phyloP scores from a whole-genome alignment of 2,113 vertebrate species.

The Laterallus jamaicensis region DNA sequence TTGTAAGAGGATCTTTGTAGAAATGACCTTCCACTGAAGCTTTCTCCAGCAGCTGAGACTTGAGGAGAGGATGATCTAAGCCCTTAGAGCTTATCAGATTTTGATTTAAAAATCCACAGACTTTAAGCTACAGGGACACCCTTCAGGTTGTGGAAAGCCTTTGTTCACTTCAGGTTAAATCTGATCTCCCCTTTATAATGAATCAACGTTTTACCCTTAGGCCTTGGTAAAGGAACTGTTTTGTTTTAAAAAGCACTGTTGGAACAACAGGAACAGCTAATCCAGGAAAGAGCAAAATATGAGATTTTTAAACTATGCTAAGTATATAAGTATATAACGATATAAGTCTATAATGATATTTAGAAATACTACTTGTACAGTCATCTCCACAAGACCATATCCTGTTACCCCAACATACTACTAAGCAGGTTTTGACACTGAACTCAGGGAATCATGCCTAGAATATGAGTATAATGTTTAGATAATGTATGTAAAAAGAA shows the following conservation, averaged over 20 bases:
- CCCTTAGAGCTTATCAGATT: not conserved
- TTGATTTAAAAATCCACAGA: not conserved
- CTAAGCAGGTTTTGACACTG: not conserved
- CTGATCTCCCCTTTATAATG: not conserved
- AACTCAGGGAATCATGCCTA: not conserved
- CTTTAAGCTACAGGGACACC: not conserved
- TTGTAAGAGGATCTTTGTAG: not conserved
- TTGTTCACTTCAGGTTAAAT: not conserved
- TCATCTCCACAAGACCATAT: not conserved
- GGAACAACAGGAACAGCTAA: not conserved
- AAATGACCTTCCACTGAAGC: not conserved
- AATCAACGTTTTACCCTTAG: not conserved
- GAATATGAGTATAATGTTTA: not conserved
- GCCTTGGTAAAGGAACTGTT: not conserved
- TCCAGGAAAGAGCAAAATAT: not conserved
- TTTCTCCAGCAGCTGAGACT: not conserved
- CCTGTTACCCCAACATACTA: not conserved
- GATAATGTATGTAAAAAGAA: not conserved
- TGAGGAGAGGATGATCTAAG: not conserved
- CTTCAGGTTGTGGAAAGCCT: not conserved
- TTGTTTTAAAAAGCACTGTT: not conserved
- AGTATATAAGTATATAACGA: not conserved
- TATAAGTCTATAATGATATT: not conserved
- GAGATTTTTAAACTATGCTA: not conserved
- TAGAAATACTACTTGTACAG: not conserved